These are phyloP conservation scores for Andinoacara biseriatus DNA, from an alignment of 2,113 vertebrate species.

Conservation along the genomic window DNA sequence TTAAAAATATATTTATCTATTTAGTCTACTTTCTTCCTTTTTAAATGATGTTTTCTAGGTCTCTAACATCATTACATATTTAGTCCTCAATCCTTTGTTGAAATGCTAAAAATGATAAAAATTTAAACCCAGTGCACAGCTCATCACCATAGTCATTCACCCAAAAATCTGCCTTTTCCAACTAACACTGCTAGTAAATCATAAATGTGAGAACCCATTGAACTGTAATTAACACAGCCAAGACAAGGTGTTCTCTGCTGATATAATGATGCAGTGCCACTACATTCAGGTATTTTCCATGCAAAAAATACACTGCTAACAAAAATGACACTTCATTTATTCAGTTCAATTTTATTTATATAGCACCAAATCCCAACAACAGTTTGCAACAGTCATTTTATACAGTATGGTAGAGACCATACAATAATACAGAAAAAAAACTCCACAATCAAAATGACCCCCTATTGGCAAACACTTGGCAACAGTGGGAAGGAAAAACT, in stretches of 20 bases:
- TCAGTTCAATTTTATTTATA: too few relatives aligned
- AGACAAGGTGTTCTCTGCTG: not conserved
- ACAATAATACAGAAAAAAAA: too few relatives aligned
- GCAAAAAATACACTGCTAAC: not conserved
- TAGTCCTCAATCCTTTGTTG: conserved; percentile 17
- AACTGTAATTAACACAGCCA: not conserved
- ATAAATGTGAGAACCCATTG: not conserved
- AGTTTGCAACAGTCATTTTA: too few relatives aligned
- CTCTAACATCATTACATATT: conserved; percentile 37
- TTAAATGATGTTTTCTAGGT: conserved; percentile 38
- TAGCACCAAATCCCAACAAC: too few relatives aligned
- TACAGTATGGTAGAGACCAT: too few relatives aligned
- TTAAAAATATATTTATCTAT: not conserved
- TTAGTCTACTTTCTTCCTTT: conserved; percentile 24
- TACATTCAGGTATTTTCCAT: not conserved
- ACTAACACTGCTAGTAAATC: not conserved
- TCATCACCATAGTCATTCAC: not conserved
- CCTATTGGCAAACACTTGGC: too few relatives aligned
- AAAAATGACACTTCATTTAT: not conserved
- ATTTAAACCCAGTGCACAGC: not conserved
- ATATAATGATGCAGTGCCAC: not conserved
- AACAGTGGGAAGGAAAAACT: too few relatives aligned
- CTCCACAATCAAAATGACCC: too few relatives aligned
- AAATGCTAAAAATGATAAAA: conserved; percentile 21
- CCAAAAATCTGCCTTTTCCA: not conserved